A percentile compares a stretch with the other conserved stretches of the same genome.
These are phyloP conservation scores for Calameuta idolon DNA, from an alignment of 2,888 invertebrate genomes.

Conservation along the genomic window DNA sequence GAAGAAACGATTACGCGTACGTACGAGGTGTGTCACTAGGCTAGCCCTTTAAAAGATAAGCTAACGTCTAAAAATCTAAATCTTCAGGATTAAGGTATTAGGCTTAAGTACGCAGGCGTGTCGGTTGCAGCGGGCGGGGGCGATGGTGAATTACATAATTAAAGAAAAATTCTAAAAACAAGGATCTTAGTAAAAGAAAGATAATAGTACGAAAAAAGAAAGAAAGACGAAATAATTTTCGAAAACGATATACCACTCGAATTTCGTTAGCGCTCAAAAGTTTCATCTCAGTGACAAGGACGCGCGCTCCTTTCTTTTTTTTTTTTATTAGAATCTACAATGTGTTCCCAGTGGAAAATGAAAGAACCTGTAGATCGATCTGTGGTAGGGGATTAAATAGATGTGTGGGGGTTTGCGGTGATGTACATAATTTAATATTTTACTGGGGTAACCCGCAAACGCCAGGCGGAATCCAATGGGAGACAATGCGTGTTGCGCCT, in stretches of 20 bases:
- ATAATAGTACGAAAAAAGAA: conserved; percentile 19
- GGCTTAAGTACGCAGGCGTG: conserved; percentile 50
- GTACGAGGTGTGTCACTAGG: conserved; percentile 52
- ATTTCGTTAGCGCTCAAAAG: background rate
- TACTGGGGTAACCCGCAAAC: conserved; percentile 50
- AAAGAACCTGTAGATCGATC: background rate
- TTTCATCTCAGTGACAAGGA: background rate
- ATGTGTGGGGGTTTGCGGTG: conserved; percentile 47
- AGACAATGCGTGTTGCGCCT: conserved; percentile 8
- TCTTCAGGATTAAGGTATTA: conserved; percentile 50
- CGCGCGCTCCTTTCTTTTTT: background rate
- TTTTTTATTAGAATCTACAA: background rate
- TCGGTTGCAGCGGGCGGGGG: conserved; percentile 56
- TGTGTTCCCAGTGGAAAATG: conserved; percentile 24
- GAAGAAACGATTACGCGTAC: conserved; percentile 31
- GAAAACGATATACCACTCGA: conserved; percentile 12
- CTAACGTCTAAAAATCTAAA: conserved; percentile 47
- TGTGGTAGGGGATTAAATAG: background rate
- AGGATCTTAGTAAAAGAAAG: conserved; percentile 18
- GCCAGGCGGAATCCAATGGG: conserved; percentile 40
- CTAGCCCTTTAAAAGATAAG: conserved; percentile 46
- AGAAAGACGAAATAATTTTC: conserved; percentile 9
- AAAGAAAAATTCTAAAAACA: conserved; percentile 25
- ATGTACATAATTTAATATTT: conserved; percentile 59
- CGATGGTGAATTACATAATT: conserved; percentile 30